These are phyloP conservation scores for Eulemur albifrons DNA, from an alignment of 2,797 vertebrate species.

Conservation along the genomic window DNA sequence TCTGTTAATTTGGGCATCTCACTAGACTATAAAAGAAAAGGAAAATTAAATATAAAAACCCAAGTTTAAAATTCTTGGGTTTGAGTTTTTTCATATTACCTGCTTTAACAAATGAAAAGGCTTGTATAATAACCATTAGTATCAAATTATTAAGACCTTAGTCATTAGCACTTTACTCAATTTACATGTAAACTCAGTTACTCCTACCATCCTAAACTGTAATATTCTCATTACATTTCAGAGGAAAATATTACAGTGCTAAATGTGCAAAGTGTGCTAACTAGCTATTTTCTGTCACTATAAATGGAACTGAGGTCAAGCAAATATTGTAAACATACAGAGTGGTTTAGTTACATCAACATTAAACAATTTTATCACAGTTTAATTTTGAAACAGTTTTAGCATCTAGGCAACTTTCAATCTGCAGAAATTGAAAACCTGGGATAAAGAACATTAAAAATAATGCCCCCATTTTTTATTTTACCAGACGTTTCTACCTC, in stretches of 20 bases:
- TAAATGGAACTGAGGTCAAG: neutral
- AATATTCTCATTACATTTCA: neutral
- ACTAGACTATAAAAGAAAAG: conserved; percentile 88
- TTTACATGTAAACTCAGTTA: neutral
- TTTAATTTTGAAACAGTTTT: neutral
- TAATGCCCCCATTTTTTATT: neutral
- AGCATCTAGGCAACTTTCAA: neutral
- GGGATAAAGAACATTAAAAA: neutral
- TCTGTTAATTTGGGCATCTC: conserved; percentile 98
- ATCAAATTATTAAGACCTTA: neutral
- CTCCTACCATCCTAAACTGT: neutral
- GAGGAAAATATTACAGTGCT: neutral
- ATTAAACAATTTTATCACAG: neutral
- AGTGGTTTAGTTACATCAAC: neutral
- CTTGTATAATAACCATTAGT: neutral
- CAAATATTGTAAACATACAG: neutral
- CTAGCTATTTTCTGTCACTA: neutral
- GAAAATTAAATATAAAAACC: neutral
- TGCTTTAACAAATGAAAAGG: neutral
- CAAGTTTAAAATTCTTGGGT: neutral
- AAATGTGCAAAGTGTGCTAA: neutral
- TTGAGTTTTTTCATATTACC: neutral
- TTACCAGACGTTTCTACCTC: neutral
- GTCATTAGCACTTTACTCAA: neutral
- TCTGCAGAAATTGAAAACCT: neutral